Base-by-base conservation (phyloP, 2,113 vertebrate genomes). In the Upupa epops region DNA sequence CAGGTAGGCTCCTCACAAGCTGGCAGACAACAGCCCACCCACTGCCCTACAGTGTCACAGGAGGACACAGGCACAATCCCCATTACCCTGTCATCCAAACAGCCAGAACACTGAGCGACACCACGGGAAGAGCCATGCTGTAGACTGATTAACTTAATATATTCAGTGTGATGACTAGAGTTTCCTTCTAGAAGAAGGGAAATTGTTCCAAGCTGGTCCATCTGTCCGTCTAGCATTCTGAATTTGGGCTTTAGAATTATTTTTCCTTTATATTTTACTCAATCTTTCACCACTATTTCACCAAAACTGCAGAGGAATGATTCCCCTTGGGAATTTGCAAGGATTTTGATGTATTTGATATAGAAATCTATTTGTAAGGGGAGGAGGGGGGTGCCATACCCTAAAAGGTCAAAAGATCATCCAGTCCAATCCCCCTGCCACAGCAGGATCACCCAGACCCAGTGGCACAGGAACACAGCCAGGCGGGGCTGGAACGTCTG, bases 11-110 rank as follows among this genome's bases (percentile, higher is more conserved):
- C 21, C 29, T 70, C 70, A 40, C 28, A 8, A 28, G 19, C n/a
- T 66, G 28, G 48, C 36, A 59, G 70, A 19, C n/a, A 78, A 52
- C 25, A 55, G 40, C 25, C 20, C 11, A 78, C 31, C 9, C 5
- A 13, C 52, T 9, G 3, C 0, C 1, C 52, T 71, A 31, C 56
- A 45, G 17, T 12, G 7, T 46, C 31, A 3, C 51, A 14, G 3
- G 13, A 61, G 42, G 40, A 49, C n/a, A 78, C 17, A n/a, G 32
- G 42, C 31, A 77, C 58, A 84, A 71, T 32, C 58, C 36, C 14
- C 52, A 17, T 60, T 49, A 45, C 36, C 42, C 56, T 89, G 36
- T 20, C 60, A 72, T 34, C 25, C 25, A 49, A 9, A 4, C 69
- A 56, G 51, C 28, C 40, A 54, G 32, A 32, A 77, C n/a, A n/a